These are phyloP conservation scores for Uropetala carovei DNA, from an alignment of 2,888 invertebrate species.

Conservation along the genomic window DNA sequence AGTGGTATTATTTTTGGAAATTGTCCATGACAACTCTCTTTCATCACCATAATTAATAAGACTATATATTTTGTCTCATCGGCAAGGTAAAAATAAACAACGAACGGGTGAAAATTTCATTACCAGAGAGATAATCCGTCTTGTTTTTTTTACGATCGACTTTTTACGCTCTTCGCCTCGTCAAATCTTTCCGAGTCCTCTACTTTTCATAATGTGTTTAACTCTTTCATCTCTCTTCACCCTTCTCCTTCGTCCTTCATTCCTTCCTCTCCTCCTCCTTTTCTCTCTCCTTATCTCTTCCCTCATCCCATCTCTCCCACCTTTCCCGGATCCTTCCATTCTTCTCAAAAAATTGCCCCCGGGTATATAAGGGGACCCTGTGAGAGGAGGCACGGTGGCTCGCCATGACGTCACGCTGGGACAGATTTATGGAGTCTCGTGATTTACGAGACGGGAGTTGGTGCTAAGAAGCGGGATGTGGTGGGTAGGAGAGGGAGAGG, in stretches of 20 bases:
- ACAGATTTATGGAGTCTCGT: conserved; percentile 63
- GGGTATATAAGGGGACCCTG: background rate
- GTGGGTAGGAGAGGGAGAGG: background rate
- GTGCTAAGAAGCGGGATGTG: conserved; percentile 59
- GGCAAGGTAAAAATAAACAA: too few species aligned
- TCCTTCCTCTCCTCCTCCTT: background rate
- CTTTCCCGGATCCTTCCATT: background rate
- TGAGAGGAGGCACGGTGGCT: conserved; percentile 39
- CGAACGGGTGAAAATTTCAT: too few species aligned
- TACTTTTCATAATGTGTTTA: background rate
- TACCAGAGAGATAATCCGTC: too few species aligned
- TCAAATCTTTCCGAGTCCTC: conserved; percentile 14
- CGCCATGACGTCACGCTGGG: conserved; percentile 59
- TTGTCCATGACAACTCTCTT: too few species aligned
- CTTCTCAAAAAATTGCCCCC: conserved; percentile 49
- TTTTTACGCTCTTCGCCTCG: background rate
- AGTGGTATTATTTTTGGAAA: too few species aligned
- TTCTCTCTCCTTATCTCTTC: conserved; percentile 31
- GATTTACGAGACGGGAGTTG: conserved; percentile 61
- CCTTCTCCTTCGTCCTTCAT: background rate
- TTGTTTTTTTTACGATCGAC: background rate
- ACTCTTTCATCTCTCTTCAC: background rate
- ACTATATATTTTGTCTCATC: too few species aligned
- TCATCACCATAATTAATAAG: too few species aligned
- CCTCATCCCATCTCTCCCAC: conserved; percentile 4